Conservation (phyloP, 2,888 invertebrate genomes). For the Heliconius charithonia region DNA sequence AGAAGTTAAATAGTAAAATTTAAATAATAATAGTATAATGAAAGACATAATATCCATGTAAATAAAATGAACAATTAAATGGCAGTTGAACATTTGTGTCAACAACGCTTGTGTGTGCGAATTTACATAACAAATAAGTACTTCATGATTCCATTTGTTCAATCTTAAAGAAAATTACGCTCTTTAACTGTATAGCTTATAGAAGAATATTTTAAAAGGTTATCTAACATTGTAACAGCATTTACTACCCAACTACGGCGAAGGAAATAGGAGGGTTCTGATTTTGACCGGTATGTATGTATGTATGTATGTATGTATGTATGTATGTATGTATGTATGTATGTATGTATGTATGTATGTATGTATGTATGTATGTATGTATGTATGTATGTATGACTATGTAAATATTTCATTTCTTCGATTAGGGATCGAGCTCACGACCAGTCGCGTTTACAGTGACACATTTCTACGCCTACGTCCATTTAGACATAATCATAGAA, state of each 20-base stretch:
- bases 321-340: no score
- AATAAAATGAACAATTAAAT: conserved; percentile 9
- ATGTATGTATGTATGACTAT: no score
- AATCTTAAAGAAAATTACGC: background rate
- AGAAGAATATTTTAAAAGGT: background rate
- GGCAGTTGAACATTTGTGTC: conserved; percentile 23
- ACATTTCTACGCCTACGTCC: background rate
- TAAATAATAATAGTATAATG: background rate
- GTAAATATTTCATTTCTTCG: no score
- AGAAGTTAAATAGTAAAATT: background rate
- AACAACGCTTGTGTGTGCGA: background rate
- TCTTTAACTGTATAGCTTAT: background rate
- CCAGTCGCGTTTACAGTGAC: background rate
- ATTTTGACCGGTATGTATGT: no score
- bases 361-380: no score
- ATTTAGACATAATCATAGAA: background rate
- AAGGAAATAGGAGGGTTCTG: no score
- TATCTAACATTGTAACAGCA: no score
- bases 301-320: no score
- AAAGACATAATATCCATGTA: background rate
- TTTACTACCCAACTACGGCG: no score
- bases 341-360: no score
- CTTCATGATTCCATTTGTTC: conserved; percentile 19
- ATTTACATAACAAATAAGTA: conserved; percentile 6
- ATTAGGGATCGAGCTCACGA: no score